Evolutionary conservation across 2,797 vertebrate genomes (phyloP), one percentile per base, ranked within the genome.

Genomic region (Mionectes olivaceus): DNA sequence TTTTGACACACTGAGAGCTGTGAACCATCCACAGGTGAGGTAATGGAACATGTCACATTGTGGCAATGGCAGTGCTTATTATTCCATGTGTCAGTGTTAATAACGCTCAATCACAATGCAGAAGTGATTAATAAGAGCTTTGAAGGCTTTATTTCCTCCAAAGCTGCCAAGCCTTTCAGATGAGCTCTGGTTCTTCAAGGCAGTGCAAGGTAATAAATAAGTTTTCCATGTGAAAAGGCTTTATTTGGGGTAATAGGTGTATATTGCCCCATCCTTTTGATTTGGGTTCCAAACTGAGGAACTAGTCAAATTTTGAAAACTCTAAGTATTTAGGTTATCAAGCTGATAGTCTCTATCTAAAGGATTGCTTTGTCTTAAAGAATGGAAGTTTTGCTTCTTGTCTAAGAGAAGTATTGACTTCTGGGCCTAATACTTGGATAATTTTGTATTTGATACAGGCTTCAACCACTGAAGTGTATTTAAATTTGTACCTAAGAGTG

Each of bases 1-100:
- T 86, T 18, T 44, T 1, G 2, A 37, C 7, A 7, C 33, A 2
- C 1, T 55, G 74, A 39, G 44, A n/a, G 6, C 25, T 5, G 24
- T 56, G 35, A 79, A 5, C 13, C 11, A 17, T 18, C 25, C 41
- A 8, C 22, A 39, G 50, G 19, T 69, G 50, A 91, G 55, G 41
- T 50, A 28, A 68, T 33, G 22, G 59, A 39, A 46, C 25, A 12
- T 5, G 75, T 88, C 44, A 23, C 5, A 2, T 21, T 30, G 46
- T 76, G 68, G 64, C 37, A 74, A 35, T 60, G 57, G 33, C 49
- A 61, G 53, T 86, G 60, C 33, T 78, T 4, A 2, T 61, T 79
- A 2, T 61, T 79, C 24, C 33, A 5, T 52, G 11, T 8, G 6
- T 11, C 73, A 52, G 50, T 44, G 37, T 55, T 67, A 50, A 63